Evolutionary conservation across 2,113 vertebrate species (phyloP).

Genomic region (Pardalotus punctatus): DNA sequence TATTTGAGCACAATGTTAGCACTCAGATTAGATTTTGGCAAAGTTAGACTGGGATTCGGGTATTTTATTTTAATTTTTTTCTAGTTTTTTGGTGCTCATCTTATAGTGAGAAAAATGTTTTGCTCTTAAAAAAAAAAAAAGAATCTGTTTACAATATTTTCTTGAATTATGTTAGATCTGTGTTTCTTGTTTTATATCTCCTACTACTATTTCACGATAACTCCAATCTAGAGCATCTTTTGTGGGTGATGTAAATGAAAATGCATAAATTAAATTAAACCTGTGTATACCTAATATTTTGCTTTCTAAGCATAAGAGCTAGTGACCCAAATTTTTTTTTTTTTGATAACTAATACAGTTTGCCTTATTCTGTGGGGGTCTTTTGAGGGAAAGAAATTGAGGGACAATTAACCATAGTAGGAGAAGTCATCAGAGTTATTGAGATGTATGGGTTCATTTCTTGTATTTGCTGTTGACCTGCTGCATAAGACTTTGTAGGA

Average conservation of each 20-base stretch:
- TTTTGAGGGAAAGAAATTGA: not conserved
- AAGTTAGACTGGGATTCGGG: not conserved
- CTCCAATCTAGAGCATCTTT: not conserved
- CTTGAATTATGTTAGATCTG: not conserved
- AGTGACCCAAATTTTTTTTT: not conserved
- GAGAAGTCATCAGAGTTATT: not conserved
- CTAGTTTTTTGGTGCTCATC: not conserved
- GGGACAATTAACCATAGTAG: not conserved
- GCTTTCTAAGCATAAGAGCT: not conserved
- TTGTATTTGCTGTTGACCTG: not conserved
- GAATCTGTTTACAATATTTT: not conserved
- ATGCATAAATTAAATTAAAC: not conserved
- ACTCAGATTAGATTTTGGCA: not conserved
- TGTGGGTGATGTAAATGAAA: not conserved
- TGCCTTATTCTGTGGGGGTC: not conserved
- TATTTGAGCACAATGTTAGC: conserved; percentile 6
- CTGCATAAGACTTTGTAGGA: not conserved
- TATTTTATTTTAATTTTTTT: not conserved
- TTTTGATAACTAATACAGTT: not conserved
- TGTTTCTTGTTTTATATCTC: not conserved
- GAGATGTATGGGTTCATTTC: not conserved
- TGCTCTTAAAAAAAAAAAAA: not conserved
- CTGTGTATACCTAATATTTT: not conserved
- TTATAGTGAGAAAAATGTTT: not conserved
- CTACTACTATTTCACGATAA: not conserved